Percentiles rank a stretch among this genome's conserved stretches.
phyloP scores from a whole-genome alignment of 2,113 vertebrate species.

The Psilopogon haemacephalus region DNA sequence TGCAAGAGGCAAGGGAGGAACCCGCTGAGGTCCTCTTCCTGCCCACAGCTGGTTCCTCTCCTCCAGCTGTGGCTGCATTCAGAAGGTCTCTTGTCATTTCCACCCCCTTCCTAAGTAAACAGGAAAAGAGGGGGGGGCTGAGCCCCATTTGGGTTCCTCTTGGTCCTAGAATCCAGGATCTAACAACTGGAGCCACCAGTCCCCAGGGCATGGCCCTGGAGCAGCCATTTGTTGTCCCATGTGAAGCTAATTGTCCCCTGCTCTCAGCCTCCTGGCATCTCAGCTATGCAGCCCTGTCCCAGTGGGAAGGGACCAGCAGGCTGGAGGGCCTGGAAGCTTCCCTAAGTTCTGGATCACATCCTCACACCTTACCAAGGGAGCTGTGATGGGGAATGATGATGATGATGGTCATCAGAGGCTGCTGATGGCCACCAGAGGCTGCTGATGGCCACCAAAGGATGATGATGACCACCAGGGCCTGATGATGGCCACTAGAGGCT shows the following conservation, averaged over 20 bases:
- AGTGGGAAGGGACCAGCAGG: background rate
- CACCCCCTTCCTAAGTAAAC: slow-evolving; percentile 24
- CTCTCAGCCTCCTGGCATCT: background rate
- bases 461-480: too few species aligned
- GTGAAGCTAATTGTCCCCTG: background rate
- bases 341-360: background rate
- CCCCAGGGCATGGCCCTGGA: background rate
- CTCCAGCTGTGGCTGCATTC: background rate
- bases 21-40: accelerated
- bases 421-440: background rate
- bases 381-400: background rate
- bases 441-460: too few species aligned
- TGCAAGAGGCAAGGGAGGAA: background rate
- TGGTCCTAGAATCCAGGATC: background rate
- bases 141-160: background rate
- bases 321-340: background rate
- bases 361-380: accelerated
- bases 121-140: background rate
- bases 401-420: background rate
- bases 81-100: background rate
- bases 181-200: too few species aligned
- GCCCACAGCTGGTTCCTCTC: background rate
- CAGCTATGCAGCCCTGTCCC: background rate
- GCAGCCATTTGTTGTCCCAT: background rate
- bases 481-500: too few species aligned